Percentiles rank a stretch among this genome's conserved stretches.
Evolutionary conservation across 1,140 invertebrate genomes (phyloP).

Genomic region (Drosophila bifasciata): DNA sequence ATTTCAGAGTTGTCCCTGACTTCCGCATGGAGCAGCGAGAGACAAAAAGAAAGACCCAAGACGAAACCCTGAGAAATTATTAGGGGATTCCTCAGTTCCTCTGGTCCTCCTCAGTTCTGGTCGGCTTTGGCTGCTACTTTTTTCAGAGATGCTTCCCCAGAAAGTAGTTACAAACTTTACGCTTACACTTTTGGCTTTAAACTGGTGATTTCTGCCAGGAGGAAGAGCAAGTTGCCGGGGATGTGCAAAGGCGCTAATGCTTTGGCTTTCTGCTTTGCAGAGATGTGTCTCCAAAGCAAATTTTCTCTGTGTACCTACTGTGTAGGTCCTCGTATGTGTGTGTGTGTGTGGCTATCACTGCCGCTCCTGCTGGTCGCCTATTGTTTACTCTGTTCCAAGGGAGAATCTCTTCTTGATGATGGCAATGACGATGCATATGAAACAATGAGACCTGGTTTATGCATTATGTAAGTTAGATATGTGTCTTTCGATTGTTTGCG

Average conservation of each 20-base stretch:
- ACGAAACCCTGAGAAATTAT: constrained; percentile 25
- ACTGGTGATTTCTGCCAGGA: constrained; percentile 51
- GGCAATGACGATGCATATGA: constrained; percentile 22
- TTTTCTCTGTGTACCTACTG: constrained; percentile 66
- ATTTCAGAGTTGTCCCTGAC: constrained; percentile 44
- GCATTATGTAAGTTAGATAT: constrained; percentile 74
- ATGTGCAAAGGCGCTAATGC: constrained; percentile 47
- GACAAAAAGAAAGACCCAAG: constrained; percentile 34
- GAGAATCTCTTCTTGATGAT: constrained; percentile 27
- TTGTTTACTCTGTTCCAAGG: constrained; percentile 57
- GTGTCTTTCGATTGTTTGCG: constrained; percentile 72
- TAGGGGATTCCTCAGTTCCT: constrained; percentile 48
- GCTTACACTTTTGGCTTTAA: constrained; percentile 54
- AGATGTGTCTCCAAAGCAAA: constrained; percentile 67
- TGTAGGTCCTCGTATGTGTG: constrained; percentile 30
- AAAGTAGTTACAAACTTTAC: constrained; percentile 69
- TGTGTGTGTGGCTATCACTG: constrained; percentile 26
- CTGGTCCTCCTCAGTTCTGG: constrained; percentile 25
- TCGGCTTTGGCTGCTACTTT: constrained; percentile 64
- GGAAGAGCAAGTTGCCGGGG: background rate
- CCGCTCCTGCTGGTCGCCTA: constrained; percentile 36
- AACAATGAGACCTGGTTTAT: constrained; percentile 44
- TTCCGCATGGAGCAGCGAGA: constrained; percentile 56
- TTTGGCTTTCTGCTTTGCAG: constrained; percentile 60
- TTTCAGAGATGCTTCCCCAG: constrained; percentile 26